A percentile compares a stretch with the other conserved stretches of the same genome.
These are phyloP conservation scores for Chrysomallon squamiferum DNA, from an alignment of 1,140 invertebrate genomes.

Conservation along the genomic window DNA sequence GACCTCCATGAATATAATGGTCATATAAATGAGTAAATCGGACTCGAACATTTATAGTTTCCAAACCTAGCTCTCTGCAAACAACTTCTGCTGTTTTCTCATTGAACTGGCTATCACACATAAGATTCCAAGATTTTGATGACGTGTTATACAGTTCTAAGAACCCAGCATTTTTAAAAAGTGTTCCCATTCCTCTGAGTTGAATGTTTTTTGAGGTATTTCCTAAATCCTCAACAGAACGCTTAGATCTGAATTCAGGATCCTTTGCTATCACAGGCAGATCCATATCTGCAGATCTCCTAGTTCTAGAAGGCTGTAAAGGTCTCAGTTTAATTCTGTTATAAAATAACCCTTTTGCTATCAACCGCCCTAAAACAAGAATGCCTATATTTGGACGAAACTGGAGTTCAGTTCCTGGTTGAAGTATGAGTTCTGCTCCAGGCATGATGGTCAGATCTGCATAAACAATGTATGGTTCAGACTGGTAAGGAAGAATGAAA, in stretches of 20 bases:
- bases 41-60: constrained; percentile 79
- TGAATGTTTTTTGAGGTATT: constrained; percentile 8
- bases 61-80: constrained; percentile 90
- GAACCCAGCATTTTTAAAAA: constrained; percentile 71
- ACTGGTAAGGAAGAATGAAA: constrained; percentile 73
- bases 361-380: constrained; percentile 90
- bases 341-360: constrained; percentile 80
- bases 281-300: not conserved
- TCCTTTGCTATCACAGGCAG: not conserved
- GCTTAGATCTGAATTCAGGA: constrained; percentile 12
- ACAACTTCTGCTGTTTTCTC: constrained; percentile 71
- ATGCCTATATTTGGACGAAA: constrained; percentile 97
- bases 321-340: constrained; percentile 67
- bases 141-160: constrained; percentile 95
- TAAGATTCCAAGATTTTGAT: constrained; percentile 93
- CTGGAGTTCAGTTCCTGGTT: constrained; percentile 89
- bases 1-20: constrained; percentile 58
- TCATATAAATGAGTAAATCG: constrained; percentile 59
- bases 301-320: constrained; percentile 10
- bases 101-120: constrained; percentile 93
- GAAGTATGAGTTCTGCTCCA: constrained; percentile 80
- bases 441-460: constrained; percentile 98
- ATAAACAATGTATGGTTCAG: constrained; percentile 81
- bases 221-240: constrained; percentile 5
- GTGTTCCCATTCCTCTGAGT: constrained; percentile 36